These are phyloP conservation scores for Menura novaehollandiae DNA, from an alignment of 2,113 vertebrate genomes.

Conservation along the genomic window DNA sequence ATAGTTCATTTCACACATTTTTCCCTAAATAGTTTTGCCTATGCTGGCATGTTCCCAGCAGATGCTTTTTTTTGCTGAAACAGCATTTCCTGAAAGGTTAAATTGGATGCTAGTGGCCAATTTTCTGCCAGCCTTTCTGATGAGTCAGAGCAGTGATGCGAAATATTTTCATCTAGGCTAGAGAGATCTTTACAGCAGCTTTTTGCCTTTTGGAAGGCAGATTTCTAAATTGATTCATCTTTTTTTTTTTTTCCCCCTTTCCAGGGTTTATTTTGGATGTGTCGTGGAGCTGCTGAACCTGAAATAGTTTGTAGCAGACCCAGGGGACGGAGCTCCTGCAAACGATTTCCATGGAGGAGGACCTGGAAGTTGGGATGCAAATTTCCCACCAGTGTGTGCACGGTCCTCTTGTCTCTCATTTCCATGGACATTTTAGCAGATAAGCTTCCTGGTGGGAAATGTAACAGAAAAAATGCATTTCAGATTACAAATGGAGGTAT, in stretches of 20 bases:
- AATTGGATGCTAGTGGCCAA: background rate
- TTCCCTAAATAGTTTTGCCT: background rate
- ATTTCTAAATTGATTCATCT: background rate
- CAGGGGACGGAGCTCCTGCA: background rate
- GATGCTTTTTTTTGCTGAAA: background rate
- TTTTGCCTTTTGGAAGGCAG: background rate
- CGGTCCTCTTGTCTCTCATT: fast-evolving
- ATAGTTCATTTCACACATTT: background rate
- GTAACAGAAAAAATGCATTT: background rate
- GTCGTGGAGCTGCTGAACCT: background rate
- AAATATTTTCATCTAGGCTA: background rate
- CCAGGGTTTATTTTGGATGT: background rate
- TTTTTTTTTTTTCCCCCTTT: background rate
- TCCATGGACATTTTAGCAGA: fast-evolving
- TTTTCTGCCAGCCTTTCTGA: background rate
- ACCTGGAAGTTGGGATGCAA: background rate
- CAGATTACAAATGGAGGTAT: no score
- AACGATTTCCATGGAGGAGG: background rate
- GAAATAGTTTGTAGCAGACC: background rate
- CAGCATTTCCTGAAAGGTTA: slow-evolving; percentile 10
- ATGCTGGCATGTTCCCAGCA: background rate
- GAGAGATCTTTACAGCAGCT: background rate
- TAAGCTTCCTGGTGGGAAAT: fast-evolving
- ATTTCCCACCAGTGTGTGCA: fast-evolving
- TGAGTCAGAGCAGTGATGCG: slow-evolving; percentile 17